Evolutionary conservation across 1,140 invertebrate genomes (phyloP).

Genomic region (Panulirus ornatus): DNA sequence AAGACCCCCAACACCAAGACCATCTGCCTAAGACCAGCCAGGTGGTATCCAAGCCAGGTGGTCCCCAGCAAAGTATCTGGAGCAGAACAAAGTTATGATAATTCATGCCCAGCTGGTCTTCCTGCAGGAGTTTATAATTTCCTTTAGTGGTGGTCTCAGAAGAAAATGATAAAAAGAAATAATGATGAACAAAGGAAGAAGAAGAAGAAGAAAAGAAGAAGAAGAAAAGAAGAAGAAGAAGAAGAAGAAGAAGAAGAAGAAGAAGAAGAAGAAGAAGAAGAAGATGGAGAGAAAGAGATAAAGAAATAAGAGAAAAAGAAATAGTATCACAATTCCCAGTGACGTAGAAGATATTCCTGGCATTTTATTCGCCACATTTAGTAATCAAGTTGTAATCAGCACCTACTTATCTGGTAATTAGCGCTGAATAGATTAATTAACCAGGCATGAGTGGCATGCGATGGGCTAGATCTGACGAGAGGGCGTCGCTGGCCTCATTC

Average conservation of each 20-base stretch:
- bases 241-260: slow-evolving; percentile 22
- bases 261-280: neutral
- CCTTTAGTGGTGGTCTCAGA: slow-evolving; percentile 24
- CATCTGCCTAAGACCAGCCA: too few relatives aligned
- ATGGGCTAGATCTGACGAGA: neutral
- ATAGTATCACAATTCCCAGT: neutral
- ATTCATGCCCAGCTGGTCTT: slow-evolving; percentile 38
- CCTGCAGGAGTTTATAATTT: slow-evolving; percentile 24
- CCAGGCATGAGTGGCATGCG: neutral
- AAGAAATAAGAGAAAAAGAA: slow-evolving; percentile 13
- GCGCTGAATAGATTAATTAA: slow-evolving; percentile 19
- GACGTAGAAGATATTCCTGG: neutral
- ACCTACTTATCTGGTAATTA: slow-evolving; percentile 21
- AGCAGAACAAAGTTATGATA: slow-evolving; percentile 51
- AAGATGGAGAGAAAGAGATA: neutral
- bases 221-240: neutral
- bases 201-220: neutral
- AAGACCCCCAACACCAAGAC: neutral
- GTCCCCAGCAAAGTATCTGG: slow-evolving; percentile 13
- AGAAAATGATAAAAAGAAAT: neutral
- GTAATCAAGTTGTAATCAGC: slow-evolving; percentile 27
- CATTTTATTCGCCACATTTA: neutral
- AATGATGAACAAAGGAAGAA: neutral
- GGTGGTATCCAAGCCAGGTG: neutral
- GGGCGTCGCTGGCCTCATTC: neutral